Conservation (phyloP, 35 echinoderm and acorn worm genomes). For the Holothuria glaberrima region DNA sequence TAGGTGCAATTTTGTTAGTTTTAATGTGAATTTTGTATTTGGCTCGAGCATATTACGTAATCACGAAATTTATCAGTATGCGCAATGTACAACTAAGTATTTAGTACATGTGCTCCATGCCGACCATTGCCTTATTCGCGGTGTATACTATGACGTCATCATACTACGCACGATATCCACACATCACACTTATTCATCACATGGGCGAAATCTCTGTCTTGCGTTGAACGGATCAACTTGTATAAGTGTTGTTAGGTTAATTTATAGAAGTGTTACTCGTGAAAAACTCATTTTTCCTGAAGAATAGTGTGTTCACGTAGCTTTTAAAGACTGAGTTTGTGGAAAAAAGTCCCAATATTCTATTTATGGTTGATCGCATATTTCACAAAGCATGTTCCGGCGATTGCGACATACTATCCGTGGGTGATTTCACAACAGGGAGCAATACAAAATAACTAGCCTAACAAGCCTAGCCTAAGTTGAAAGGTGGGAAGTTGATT, state of each 20-base stretch:
- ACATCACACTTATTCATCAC: constrained; percentile 26
- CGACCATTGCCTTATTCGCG: background rate
- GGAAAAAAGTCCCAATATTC: constrained; percentile 21
- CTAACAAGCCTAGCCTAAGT: constrained; percentile 54
- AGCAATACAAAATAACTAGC: constrained; percentile 12
- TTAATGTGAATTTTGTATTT: no score
- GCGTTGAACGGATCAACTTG: background rate
- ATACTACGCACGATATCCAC: background rate
- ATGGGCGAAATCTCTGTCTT: constrained; percentile 39
- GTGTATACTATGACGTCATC: constrained; percentile 12
- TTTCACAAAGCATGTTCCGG: constrained; percentile 61
- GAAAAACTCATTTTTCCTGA: no score
- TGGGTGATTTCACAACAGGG: background rate
- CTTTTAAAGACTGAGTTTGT: background rate
- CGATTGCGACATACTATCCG: constrained; percentile 55
- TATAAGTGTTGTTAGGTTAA: no score
- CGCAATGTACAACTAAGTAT: no score
- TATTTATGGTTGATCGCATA: constrained; percentile 9
- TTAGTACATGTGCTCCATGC: no score
- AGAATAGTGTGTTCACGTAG: background rate
- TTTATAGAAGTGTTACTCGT: no score
- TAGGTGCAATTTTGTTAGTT: no score
- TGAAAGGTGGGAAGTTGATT: constrained; percentile 12
- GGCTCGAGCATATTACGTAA: no score
- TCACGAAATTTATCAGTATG: no score